Evolutionary conservation across 2,888 invertebrate genomes (phyloP).

Genomic region (Epicampocera succincta): DNA sequence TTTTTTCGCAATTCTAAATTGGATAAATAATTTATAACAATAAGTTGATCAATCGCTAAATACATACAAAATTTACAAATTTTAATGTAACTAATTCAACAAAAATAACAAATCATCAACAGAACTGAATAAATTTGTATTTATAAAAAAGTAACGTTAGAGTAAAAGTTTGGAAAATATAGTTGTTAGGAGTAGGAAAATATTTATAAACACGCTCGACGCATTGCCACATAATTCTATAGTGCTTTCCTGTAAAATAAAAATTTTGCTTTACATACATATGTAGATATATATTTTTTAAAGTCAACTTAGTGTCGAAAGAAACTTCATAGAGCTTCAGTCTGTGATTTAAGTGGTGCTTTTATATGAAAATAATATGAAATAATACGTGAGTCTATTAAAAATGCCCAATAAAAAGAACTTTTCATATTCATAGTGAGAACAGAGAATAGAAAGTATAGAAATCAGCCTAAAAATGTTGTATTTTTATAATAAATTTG

Average conservation of each 20-base stretch:
- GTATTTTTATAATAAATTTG: too few relatives aligned
- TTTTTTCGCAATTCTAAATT: constrained; percentile 59
- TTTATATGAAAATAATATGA: too few relatives aligned
- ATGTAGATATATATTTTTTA: too few relatives aligned
- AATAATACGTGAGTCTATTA: too few relatives aligned
- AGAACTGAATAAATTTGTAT: constrained; percentile 29
- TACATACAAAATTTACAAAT: constrained; percentile 68
- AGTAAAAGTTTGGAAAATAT: constrained; percentile 76
- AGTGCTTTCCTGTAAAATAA: constrained; percentile 84
- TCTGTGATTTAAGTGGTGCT: too few relatives aligned
- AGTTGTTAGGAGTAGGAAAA: constrained; percentile 76
- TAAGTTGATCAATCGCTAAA: constrained; percentile 49
- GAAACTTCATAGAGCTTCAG: too few relatives aligned
- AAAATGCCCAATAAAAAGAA: too few relatives aligned
- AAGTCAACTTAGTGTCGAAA: too few relatives aligned
- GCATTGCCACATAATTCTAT: constrained; percentile 86
- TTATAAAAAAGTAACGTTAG: constrained; percentile 73
- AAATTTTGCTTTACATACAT: constrained; percentile 54
- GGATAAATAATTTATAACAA: constrained; percentile 41
- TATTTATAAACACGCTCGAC: constrained; percentile 75
- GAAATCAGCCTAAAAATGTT: too few relatives aligned
- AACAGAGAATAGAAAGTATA: too few relatives aligned
- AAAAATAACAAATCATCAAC: constrained; percentile 37
- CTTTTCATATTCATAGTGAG: too few relatives aligned
- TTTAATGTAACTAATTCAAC: constrained; percentile 45